Conservation (phyloP, 2,888 invertebrate species). For the Laspeyria flexula region DNA sequence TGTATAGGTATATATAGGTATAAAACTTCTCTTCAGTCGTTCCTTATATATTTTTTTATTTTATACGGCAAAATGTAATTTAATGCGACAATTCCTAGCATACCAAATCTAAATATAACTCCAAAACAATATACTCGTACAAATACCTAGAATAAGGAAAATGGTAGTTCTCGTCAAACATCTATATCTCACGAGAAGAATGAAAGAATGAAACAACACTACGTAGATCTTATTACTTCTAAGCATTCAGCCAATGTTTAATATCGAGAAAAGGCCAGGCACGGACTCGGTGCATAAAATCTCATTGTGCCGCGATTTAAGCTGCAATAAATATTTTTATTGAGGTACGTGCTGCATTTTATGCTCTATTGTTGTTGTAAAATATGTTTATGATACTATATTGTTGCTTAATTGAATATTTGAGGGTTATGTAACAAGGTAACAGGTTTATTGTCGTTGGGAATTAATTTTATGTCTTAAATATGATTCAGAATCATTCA, state of each 20-base stretch:
- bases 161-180: background rate
- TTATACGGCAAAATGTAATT: background rate
- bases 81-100: background rate
- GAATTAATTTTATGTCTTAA: too few species aligned
- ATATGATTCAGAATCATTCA: too few species aligned
- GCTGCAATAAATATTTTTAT: slow-evolving; percentile 44
- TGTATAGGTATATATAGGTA: too few species aligned
- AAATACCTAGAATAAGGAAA: background rate
- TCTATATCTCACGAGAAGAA: background rate
- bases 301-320: slow-evolving; percentile 23
- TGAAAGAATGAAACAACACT: slow-evolving; percentile 1
- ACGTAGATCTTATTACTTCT: slow-evolving; percentile 14
- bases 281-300: slow-evolving; percentile 31
- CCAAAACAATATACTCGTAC: background rate
- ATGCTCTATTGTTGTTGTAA: slow-evolving; percentile 28
- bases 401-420: slow-evolving; percentile 11
- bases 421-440: slow-evolving; percentile 3
- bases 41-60: too few species aligned
- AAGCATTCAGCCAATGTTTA: slow-evolving; percentile 25
- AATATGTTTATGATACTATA: slow-evolving; percentile 27
- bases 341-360: slow-evolving; percentile 32
- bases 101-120: background rate
- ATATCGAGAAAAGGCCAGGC: slow-evolving; percentile 10
- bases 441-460: background rate
- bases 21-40: too few species aligned